Base-by-base conservation (phyloP, 2,888 invertebrate species). In the Dryobotodes eremita region DNA sequence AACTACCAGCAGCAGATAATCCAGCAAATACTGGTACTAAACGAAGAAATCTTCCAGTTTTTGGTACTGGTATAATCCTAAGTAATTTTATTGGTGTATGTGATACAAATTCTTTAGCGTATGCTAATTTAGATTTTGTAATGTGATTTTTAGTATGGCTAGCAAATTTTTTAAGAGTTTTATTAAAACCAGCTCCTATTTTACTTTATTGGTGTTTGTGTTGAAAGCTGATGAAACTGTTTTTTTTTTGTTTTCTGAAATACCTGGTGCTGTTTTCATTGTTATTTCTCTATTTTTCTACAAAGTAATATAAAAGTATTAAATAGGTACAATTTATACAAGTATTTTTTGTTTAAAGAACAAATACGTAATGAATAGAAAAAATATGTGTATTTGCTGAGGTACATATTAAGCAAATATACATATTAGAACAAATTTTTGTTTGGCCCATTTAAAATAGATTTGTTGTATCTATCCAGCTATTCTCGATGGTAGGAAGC, bases 1-100 rank as follows among this genome's bases (percentile, higher is more conserved):
- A 69, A 69, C 31, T 53, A 17, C 68, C 68, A 26, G 31, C 50
- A 50, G 68, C 68, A 53, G 53, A 69, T 69, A 69, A 69, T 31
- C 36, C 68, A 20, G 68, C 68, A 31, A 69, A 50, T 50, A 50
- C 17, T 50, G 50, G 50, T 0, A 50, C 6, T 50, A 50, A 50
- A 15, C 6, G 50, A 50, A 50, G 17, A 50, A 50, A 50, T 50
- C 15, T 15, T 17, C 50, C 50, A 15, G 50, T 15, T 50, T 50
- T 50, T 50, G 48, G 48, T 48, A 48, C 48, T 48, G 48, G 15
- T 48, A 48, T 48, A 48, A 48, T 48, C 4, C 26, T 23, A 8
- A 50, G 66, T 65, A 65, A 26, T 59, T 26, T 59, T n/a, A 59
- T n/a, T 13, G 57, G 10, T n/a, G 57, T 26, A 59, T 59, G 26